Conservation (phyloP, 1,140 invertebrate species). For the Drosophila arizonae region DNA sequence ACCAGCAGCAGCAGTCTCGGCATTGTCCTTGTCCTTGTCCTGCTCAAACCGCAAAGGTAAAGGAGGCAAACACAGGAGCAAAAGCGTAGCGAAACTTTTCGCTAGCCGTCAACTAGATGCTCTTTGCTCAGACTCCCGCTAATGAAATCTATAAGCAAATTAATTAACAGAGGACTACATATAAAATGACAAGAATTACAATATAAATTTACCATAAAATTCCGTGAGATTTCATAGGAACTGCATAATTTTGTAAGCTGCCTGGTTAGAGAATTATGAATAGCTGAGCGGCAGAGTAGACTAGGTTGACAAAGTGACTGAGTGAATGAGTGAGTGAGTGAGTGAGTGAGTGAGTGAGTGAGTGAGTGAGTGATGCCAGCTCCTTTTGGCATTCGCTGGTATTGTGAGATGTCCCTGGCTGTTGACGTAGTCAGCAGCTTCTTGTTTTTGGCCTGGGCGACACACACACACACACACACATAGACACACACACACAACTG, state of each 20-base stretch:
- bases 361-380: slow-evolving; percentile 33
- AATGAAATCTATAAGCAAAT: background rate
- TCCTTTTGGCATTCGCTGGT: slow-evolving; percentile 36
- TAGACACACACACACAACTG: slow-evolving; percentile 32
- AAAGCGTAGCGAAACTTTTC: background rate
- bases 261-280: background rate
- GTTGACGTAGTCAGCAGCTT: slow-evolving; percentile 39
- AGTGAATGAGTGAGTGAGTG: slow-evolving; percentile 14
- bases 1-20: slow-evolving; percentile 25
- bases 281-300: slow-evolving; percentile 11
- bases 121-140: background rate
- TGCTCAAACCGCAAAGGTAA: slow-evolving; percentile 48
- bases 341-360: background rate
- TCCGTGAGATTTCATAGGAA: background rate
- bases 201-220: no score
- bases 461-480: slow-evolving; percentile 26
- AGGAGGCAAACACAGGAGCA: slow-evolving; percentile 17
- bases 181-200: no score
- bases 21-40: slow-evolving; percentile 4
- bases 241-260: no score
- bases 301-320: background rate
- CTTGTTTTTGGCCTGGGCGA: slow-evolving; percentile 37
- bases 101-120: background rate
- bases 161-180: background rate
- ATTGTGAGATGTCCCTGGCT: slow-evolving; percentile 47